Evolutionary conservation across 2,797 vertebrate genomes (phyloP), one percentile per base, ranked within the genome.

Genomic region (Todus mexicanus): DNA sequence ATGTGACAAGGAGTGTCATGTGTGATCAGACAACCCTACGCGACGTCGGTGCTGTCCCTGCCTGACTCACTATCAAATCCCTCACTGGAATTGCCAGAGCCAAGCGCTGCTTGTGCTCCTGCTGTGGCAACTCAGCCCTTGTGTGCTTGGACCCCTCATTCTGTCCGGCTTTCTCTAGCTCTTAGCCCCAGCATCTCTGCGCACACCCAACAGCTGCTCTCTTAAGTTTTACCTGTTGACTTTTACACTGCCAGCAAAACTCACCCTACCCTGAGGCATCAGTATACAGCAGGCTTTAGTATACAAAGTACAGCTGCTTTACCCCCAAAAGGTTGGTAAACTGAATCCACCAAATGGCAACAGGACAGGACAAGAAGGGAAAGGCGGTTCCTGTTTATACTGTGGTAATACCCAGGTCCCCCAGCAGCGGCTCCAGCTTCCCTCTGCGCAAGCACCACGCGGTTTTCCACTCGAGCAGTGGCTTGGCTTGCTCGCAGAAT

Each of bases 1-100:
- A 61, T 12, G 61, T 84, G 95, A 95, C 92, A 92, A 40, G 72
- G 15, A 5, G 31, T 71, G 92, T 89, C 90, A 66, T 5, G 11
- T 19, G 42, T 2, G 56, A 85, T 82, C 80, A 77, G 65, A 76
- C 10, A 68, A 51, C n/a, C 63, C 85, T 6, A 5, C 0, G 4
- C 2, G 3, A 50, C 12, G 45, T 8, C 7, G 2, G 4, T 3
- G 56, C 14, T 31, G 40, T 65, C 78, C 83, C 42, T 0, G 37
- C 51, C 42, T 79, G 86, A 40, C 59, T 90, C 78, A 17, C 37
- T 4, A 0, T 17, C 69, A n/a, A 35, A 57, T 18, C 59, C n/a
- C 63, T 71, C 63, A 1, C 5, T 12, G 69, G 53, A 48, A 25
- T 48, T 1, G 1, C 1, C 3, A 11, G 53, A 79, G 66, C 8